phyloP scores from a whole-genome alignment of 2,888 invertebrate species.

The Agrotis puta region DNA sequence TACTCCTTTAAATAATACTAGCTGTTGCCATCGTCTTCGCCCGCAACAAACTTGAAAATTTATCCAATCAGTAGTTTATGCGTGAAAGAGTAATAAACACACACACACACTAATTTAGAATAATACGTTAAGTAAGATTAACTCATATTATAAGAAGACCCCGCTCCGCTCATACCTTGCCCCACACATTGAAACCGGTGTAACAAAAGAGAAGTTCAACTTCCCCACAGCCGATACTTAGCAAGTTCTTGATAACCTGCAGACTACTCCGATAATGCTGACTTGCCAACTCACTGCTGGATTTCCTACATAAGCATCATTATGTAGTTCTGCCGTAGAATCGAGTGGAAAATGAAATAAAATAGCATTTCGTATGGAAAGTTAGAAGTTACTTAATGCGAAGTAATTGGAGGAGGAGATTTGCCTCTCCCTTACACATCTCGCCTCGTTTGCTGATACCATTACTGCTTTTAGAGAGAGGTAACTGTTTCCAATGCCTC shows the following conservation, averaged over 20 bases:
- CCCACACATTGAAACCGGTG: slow-evolving; percentile 62
- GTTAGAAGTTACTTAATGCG: neutral
- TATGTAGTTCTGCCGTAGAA: slow-evolving; percentile 28
- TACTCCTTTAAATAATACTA: no score
- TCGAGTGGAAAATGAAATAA: slow-evolving; percentile 10
- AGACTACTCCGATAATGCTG: slow-evolving; percentile 67
- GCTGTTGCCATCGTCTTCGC: no score
- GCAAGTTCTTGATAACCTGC: slow-evolving; percentile 81
- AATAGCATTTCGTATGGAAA: neutral
- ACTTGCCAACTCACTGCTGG: slow-evolving; percentile 59
- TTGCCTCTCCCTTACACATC: no score
- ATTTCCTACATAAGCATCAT: slow-evolving; percentile 51
- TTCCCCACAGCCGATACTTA: slow-evolving; percentile 79
- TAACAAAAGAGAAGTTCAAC: slow-evolving; percentile 78
- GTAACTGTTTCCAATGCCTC: no score
- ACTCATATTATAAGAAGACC: no score
- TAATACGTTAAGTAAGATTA: no score
- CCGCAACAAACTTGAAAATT: no score
- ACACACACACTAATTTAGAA: no score
- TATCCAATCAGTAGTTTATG: no score
- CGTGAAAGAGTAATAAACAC: no score
- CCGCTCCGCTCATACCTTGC: slow-evolving; percentile 37
- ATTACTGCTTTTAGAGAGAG: no score
- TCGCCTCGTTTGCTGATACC: no score
- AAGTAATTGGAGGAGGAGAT: neutral